These are phyloP conservation scores for Bathynomus jamesi DNA, from an alignment of 1,140 invertebrate genomes.

Conservation along the genomic window DNA sequence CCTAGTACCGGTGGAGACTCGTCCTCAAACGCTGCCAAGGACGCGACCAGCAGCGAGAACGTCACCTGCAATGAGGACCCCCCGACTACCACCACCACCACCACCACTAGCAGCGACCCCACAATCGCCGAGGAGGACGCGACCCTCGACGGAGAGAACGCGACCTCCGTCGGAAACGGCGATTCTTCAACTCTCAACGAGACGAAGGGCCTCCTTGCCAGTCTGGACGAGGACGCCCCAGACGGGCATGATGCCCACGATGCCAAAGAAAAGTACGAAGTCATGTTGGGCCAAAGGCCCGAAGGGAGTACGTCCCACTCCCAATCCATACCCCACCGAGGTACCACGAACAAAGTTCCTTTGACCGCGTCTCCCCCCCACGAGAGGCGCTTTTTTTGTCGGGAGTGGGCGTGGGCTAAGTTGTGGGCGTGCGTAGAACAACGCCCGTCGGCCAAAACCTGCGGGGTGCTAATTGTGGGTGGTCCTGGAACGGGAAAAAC, in stretches of 20 bases:
- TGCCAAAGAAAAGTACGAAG: background rate
- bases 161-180: background rate
- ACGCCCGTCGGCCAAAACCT: slow-evolving; percentile 44
- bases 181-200: background rate
- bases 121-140: background rate
- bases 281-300: background rate
- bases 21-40: background rate
- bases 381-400: slow-evolving; percentile 62
- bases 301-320: background rate
- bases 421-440: slow-evolving; percentile 51
- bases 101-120: background rate
- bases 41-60: background rate
- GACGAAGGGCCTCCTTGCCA: background rate
- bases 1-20: background rate
- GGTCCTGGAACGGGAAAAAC: slow-evolving; percentile 77
- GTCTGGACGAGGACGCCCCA: no score
- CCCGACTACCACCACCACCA: background rate
- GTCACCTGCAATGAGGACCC: background rate
- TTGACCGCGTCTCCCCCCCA: slow-evolving; percentile 39
- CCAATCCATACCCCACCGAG: background rate
- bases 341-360: background rate
- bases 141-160: background rate
- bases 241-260: background rate
- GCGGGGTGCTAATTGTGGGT: slow-evolving; percentile 73
- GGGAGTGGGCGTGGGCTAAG: slow-evolving; percentile 93